Evolutionary conservation across 2,113 vertebrate species (phyloP).

Genomic region (Dascyllus trimaculatus): DNA sequence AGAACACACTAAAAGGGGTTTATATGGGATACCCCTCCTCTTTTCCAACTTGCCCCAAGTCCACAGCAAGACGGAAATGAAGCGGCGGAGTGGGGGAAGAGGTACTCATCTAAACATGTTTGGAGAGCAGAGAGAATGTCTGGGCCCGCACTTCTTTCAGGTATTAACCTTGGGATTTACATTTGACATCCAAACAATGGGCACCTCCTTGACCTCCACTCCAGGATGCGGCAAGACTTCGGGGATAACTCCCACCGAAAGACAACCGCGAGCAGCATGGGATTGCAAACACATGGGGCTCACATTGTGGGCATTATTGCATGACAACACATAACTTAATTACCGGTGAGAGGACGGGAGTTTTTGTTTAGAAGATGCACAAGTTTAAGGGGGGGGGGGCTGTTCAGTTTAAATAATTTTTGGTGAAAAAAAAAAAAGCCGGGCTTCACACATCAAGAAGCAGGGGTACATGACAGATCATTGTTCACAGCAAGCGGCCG

Average conservation of each 20-base stretch:
- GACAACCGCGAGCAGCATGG: constrained; percentile 58
- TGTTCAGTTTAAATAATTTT: not conserved
- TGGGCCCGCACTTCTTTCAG: constrained; percentile 68
- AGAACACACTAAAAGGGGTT: constrained; percentile 64
- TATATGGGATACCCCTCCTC: constrained; percentile 32
- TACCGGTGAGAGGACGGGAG: not conserved
- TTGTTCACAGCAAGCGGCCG: constrained; percentile 74
- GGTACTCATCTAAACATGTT: constrained; percentile 77
- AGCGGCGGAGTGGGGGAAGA: constrained; percentile 46
- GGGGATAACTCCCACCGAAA: constrained; percentile 49
- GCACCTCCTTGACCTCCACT: constrained; percentile 70
- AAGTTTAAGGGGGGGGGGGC: too few relatives aligned
- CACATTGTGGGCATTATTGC: constrained; percentile 29
- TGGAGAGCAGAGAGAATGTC: constrained; percentile 67
- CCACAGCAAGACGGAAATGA: constrained; percentile 60
- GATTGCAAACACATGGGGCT: constrained; percentile 57
- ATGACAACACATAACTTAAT: constrained; percentile 58
- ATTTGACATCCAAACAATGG: constrained; percentile 76
- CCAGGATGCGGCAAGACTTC: constrained; percentile 45
- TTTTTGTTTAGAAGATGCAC: constrained; percentile 7
- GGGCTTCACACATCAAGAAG: constrained; percentile 57
- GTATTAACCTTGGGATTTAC: constrained; percentile 79
- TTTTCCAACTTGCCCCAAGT: constrained; percentile 63
- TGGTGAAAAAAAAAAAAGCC: not conserved
- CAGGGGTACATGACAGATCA: constrained; percentile 74